Evolutionary conservation across 2,113 vertebrate species (phyloP), one percentile per base, ranked within the genome.

Genomic region (Otus sunia): DNA sequence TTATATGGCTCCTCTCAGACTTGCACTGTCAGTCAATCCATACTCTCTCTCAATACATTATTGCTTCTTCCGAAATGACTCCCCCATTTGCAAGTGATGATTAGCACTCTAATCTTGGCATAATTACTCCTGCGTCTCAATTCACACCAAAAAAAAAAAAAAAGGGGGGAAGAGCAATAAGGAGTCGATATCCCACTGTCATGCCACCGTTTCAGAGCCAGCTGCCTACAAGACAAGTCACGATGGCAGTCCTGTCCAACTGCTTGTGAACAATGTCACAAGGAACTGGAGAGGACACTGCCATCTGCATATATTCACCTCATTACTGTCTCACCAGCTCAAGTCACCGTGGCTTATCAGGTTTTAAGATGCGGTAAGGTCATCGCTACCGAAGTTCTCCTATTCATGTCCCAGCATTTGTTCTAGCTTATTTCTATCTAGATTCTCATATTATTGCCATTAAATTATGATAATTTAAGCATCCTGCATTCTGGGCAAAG

Each of bases 391-490:
- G 0, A 86, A 41, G 74, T 90, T 94, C 72, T 93, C 79, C 72
- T 36, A 0, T 39, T 76, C 50, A 1, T 39, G 6, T 64, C 90
- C 53, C 67, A 39, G 92, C 67, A 58, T 83, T 73, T 32, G 45
- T 80, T 92, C 84, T 49, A 87, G 87, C 63, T 94, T 68, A 41
- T 95, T 95, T 72, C 80, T 91, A 58, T 72, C 62, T 50, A 68
- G 91, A 49, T 76, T 72, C 58, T 75, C 12, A 0, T 32, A 56
- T 62, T 87, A 87, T 47, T 64, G 71, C 80, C 58, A 49, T 94
- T 95, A 92, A 94, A 84, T 95, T 92, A 96, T 85, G 84, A 50
- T 96, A 96, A 96, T 95, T 87, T 79, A 96, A 91, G 94, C 87
- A 81, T 95, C 86, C 62, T 88, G 86, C 29, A 0, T 94, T 88